Evolutionary conservation across 1,140 invertebrate species (phyloP), one percentile per base, ranked within the genome.

Genomic region (Zaprionus kolodkinae): DNA sequence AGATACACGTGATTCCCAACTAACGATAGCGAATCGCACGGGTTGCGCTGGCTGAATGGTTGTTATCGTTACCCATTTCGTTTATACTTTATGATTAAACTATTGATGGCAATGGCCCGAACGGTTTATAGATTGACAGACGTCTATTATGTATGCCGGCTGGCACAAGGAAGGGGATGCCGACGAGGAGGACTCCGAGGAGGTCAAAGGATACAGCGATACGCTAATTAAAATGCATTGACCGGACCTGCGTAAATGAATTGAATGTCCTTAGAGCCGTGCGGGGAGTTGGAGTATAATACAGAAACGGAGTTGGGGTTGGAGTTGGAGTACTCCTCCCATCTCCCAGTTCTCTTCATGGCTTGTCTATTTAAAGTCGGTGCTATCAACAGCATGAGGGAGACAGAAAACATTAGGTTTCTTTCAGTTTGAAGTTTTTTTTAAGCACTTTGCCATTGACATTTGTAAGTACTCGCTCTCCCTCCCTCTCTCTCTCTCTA

Each of bases 51-150:
- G 52, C 27, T 86, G 66, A 85, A 87, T 86, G 82, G 79, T 72
- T 87, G 82, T 86, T 86, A 87, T 87, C 82, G 83, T 86, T 86
- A 81, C 79, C 67, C 70, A 59, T 64, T 76, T 36, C 68, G 55
- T 45, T 75, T 72, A 72, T 81, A 88, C 80, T 80, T 87, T 88
- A 87, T 87, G 83, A 87, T 87, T 88, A 87, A 87, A 87, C 83
- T 87, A 87, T 87, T 87, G 83, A 84, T 54, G 68, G 71, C 65
- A 61, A 63, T 72, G 57, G 50, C 12, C 68, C 68, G 48, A 45
- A 45, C 40, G 65, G 66, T 45, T 78, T 59, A 71, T 74, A 75
- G 64, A 81, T 81, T 66, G 75, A 74, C 69, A 69, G 62, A 72
- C 70, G 60, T 70, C 84, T 70, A 87, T 88, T 87, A 88, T 84